phyloP scores from a whole-genome alignment of 2,113 vertebrate genomes.

The Cyprinodon brontotheroides region DNA sequence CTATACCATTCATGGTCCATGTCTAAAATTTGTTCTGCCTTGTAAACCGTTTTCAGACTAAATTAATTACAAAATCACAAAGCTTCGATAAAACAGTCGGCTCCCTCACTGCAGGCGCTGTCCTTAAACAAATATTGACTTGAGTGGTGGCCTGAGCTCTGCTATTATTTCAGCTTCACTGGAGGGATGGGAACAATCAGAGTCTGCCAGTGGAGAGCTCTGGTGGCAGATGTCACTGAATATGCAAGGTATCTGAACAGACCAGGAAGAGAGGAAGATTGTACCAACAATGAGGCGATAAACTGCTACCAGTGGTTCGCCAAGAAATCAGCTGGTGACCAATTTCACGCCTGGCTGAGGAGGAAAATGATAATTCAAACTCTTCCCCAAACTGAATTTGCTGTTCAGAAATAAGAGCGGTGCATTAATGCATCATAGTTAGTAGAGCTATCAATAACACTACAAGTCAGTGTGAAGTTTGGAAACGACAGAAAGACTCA shows the following conservation, averaged over 20 bases:
- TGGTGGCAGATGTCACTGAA: slow-evolving; percentile 57
- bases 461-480: too few species aligned
- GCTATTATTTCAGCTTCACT: slow-evolving; percentile 32
- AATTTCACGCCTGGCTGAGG: not conserved
- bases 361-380: not conserved
- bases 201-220: not conserved
- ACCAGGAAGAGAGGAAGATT: slow-evolving; percentile 4
- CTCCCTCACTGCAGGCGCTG: not conserved
- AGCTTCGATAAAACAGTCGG: slow-evolving; percentile 5
- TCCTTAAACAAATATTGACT: slow-evolving; percentile 61
- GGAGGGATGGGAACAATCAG: slow-evolving; percentile 16
- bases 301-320: not conserved
- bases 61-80: not conserved
- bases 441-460: too few species aligned
- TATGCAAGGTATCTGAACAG: slow-evolving; percentile 23
- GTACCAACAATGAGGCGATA: slow-evolving; percentile 10
- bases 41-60: not conserved
- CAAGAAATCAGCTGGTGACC: not conserved
- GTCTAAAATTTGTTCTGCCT: rapidly evolving
- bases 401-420: too few species aligned
- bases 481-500: not conserved
- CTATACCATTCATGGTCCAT: not conserved
- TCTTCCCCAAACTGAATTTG: not conserved
- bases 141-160: slow-evolving; percentile 8
- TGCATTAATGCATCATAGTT: too few species aligned